phyloP scores from a whole-genome alignment of 2,888 invertebrate genomes.

The Corythucha ciliata region DNA sequence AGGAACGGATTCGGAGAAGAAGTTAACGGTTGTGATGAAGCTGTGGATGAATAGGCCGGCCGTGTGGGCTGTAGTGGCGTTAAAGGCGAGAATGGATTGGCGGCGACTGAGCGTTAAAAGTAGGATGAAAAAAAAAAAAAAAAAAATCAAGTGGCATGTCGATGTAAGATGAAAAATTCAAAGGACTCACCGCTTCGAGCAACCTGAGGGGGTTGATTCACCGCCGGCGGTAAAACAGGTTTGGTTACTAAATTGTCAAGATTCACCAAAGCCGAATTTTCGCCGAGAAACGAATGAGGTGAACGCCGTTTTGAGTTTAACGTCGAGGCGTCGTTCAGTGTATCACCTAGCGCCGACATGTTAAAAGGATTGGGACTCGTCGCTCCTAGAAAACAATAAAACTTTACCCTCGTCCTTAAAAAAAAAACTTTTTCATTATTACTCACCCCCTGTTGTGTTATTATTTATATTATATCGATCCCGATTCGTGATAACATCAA shows the following conservation, averaged over 20 bases:
- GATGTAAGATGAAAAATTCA: neutral
- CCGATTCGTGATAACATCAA: slow-evolving; percentile 75
- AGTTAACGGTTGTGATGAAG: slow-evolving; percentile 34
- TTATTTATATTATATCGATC: slow-evolving; percentile 41
- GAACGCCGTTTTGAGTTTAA: slow-evolving; percentile 57
- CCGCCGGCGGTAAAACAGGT: slow-evolving; percentile 42
- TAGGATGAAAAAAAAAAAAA: slow-evolving; percentile 10
- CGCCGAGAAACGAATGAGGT: slow-evolving; percentile 91
- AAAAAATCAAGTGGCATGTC: neutral
- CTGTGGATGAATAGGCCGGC: slow-evolving; percentile 24
- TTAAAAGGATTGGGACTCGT: slow-evolving; percentile 59
- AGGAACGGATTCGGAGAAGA: slow-evolving; percentile 53
- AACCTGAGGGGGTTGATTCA: slow-evolving; percentile 37
- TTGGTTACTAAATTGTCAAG: slow-evolving; percentile 85
- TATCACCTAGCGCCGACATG: slow-evolving; percentile 51
- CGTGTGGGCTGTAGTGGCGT: slow-evolving; percentile 29
- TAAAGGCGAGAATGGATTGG: slow-evolving; percentile 34
- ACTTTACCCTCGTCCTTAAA: too few species aligned
- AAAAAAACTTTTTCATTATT: too few species aligned
- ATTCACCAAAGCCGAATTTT: slow-evolving; percentile 93
- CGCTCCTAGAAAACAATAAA: slow-evolving; percentile 13
- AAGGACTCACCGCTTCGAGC: slow-evolving; percentile 18
- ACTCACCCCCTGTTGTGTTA: slow-evolving; percentile 22
- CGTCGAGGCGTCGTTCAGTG: slow-evolving; percentile 39
- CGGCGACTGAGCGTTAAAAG: slow-evolving; percentile 24